Percentiles rank a stretch among this genome's conserved stretches.
Evolutionary conservation across 37 sponge, comb jelly and placozoan species (phyloP).

Genomic region (Aphrocallistes beatrix): DNA sequence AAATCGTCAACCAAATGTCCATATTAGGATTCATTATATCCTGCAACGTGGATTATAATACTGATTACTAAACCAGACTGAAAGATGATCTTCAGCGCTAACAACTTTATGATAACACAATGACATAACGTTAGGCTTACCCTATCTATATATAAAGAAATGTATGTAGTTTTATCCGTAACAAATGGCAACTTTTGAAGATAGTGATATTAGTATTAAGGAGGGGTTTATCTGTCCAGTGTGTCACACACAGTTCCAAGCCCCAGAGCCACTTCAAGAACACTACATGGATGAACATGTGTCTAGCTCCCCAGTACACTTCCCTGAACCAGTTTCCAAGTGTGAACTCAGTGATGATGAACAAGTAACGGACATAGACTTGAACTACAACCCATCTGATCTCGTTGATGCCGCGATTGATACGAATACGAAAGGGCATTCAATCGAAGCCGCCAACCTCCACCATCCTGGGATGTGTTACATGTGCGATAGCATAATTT

Average conservation of each 20-base stretch:
- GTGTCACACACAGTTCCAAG: constrained; percentile 55
- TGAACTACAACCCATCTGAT: constrained; percentile 11
- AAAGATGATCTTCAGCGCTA: too few species aligned
- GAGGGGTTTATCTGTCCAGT: constrained; percentile 91
- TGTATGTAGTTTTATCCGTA: too few species aligned
- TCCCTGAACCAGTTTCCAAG: background rate
- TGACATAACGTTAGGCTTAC: too few species aligned
- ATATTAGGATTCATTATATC: too few species aligned
- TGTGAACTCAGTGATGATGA: background rate
- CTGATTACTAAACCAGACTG: too few species aligned
- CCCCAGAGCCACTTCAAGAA: constrained; percentile 30
- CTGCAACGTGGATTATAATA: too few species aligned
- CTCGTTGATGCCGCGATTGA: background rate
- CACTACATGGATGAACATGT: constrained; percentile 32
- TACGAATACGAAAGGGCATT: background rate
- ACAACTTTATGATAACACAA: too few species aligned
- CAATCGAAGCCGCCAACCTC: background rate
- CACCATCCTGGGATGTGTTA: background rate
- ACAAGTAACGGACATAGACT: background rate
- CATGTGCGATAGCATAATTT: background rate
- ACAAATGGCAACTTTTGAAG: background rate
- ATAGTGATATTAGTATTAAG: background rate
- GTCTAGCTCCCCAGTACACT: background rate
- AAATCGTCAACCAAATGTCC: too few species aligned
- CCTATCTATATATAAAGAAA: too few species aligned